Evolutionary conservation across 2,113 vertebrate species (phyloP), one percentile per base, ranked within the genome.

Genomic region (Geococcyx californianus): DNA sequence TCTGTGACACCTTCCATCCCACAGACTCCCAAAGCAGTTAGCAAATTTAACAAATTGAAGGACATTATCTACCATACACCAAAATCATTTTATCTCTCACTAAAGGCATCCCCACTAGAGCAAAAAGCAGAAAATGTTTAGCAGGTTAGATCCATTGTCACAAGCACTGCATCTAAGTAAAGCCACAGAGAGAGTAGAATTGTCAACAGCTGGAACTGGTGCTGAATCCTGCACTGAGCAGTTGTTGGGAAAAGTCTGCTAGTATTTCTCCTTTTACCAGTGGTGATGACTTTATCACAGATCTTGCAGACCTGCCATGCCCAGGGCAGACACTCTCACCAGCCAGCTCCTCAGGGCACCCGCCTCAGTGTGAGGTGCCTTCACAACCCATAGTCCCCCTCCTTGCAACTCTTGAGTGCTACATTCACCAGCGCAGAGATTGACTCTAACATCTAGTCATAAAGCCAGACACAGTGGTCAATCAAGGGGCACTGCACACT

Each of bases 11-110:
- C 42, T 93, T 81, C 74, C 24, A 58, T 47, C 34, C 45, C 64
- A 49, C 16, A 56, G 64, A 62, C 33, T 94, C 73, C 63, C 78
- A 94, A 68, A 93, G 68, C 59, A 80, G 31, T 7, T 90, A 31
- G 33, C 24, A 90, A 95, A 92, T 90, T 69, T 55, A 82, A 89
- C 45, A 76, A 73, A 80, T 34, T 68, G 82, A 88, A 68, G n/a
- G 36, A 52, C 23, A 11, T 58, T 78, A 21, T 44, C n/a, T 36
- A 23, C 26, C 0, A 0, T 60, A 42, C 52, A 86, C 36, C 1
- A 1, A 62, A 92, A 86, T 76, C 0, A 55, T 93, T 95, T 91
- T 89, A 58, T 68, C 69, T 87, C 67, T 73, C 75, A 74, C 69
- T 76, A 28, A 81, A 87, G 34, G 33, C 47, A 80, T 80, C 49